A percentile compares a stretch with the other conserved stretches of the same genome.
Conservation (phyloP, 2,113 vertebrate genomes). For the Orientallactaga bullata region DNA sequence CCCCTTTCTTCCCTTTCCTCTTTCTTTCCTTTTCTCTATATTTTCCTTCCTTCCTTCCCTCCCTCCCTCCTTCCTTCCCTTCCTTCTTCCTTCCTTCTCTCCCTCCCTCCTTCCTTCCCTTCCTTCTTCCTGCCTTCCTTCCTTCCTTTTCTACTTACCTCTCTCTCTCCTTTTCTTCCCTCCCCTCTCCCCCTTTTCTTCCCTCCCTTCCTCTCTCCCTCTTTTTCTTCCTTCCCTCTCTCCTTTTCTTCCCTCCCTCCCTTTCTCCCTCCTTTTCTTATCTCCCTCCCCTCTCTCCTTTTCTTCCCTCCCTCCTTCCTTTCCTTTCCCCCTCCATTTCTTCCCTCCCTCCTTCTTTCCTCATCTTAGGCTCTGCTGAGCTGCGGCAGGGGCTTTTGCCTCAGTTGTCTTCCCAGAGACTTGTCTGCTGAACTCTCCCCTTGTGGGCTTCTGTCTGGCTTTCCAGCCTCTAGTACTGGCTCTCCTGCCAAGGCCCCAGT, state of each 20-base stretch:
- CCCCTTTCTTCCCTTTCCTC: no score
- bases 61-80: no score
- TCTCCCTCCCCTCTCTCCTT: not conserved
- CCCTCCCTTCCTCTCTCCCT: not conserved
- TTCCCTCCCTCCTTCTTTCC: not conserved
- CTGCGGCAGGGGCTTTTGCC: no score
- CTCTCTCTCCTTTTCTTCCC: no score
- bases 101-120: no score
- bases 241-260: no score
- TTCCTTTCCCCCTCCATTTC: rapidly evolving
- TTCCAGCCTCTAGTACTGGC: not conserved
- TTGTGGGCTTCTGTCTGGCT: not conserved
- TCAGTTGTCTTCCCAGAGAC: not conserved
- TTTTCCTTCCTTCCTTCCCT: no score
- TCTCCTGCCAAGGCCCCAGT: not conserved
- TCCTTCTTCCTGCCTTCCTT: no score
- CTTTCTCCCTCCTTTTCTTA: not conserved
- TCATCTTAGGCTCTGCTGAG: not conserved
- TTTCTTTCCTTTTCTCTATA: no score
- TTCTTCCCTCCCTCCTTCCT: rapidly evolving
- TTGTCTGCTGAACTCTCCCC: not conserved
- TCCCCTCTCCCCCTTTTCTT: not conserved
- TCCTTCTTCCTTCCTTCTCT: no score
- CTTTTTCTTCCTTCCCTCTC: not conserved
- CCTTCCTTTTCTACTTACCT: no score